phyloP scores from a whole-genome alignment of 2,113 vertebrate genomes.

The Gobiocypris rarus region DNA sequence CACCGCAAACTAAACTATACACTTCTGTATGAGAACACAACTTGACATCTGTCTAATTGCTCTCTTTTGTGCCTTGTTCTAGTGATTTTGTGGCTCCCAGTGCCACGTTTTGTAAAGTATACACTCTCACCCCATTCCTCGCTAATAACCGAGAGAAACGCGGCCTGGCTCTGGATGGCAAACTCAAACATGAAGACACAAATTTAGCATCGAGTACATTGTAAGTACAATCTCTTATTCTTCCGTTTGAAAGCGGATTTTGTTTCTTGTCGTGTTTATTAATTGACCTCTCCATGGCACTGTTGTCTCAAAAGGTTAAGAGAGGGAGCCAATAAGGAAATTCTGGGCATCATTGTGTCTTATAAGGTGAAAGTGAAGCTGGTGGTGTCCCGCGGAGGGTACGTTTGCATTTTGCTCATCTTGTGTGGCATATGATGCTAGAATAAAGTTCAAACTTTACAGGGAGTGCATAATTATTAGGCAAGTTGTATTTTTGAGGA shows the following conservation, averaged over 20 bases:
- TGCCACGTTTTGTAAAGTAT: slow-evolving; percentile 94
- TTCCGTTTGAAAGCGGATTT: not conserved
- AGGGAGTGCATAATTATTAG: no score
- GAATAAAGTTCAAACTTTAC: not conserved
- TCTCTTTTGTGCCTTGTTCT: slow-evolving; percentile 43
- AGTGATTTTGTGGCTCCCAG: slow-evolving; percentile 92
- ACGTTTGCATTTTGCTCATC: slow-evolving; percentile 63
- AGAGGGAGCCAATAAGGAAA: slow-evolving; percentile 93
- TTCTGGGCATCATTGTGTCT: slow-evolving; percentile 94
- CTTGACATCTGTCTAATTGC: not conserved
- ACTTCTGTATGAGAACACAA: not conserved
- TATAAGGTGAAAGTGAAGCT: slow-evolving; percentile 99
- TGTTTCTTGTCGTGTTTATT: not conserved
- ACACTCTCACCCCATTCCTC: slow-evolving; percentile 92
- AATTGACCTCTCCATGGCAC: not conserved
- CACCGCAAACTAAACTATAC: not conserved
- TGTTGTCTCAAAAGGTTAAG: slow-evolving; percentile 76
- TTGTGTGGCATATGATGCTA: not conserved
- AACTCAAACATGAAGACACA: slow-evolving; percentile 96
- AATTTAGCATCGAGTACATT: slow-evolving; percentile 96
- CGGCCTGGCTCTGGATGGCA: slow-evolving; percentile 91
- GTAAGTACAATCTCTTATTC: slow-evolving; percentile 73
- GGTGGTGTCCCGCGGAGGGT: slow-evolving; percentile 95
- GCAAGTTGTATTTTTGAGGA: no score
- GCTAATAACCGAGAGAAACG: slow-evolving; percentile 95